Base-by-base conservation (phyloP, 2,888 invertebrate genomes). In the Timandra comae region DNA sequence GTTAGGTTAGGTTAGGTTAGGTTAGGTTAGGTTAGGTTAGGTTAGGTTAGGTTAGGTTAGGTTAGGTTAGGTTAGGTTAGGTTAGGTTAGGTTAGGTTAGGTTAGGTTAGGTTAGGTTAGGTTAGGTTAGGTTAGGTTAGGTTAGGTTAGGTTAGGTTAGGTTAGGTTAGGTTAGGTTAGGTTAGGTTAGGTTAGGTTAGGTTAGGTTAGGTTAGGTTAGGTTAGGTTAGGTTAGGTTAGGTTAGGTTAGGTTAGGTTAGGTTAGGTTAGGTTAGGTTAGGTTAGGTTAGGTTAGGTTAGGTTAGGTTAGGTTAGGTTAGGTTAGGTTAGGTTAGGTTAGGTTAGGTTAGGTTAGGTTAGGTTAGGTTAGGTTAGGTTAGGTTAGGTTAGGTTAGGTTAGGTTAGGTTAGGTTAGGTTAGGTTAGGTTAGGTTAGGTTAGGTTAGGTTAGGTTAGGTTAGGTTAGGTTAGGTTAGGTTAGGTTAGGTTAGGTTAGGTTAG, bases 51-150 rank as follows among this genome's bases (percentile, higher is more conserved):
- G 38, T 30, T 33, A 32, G 41, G 41, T 33, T 33, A 35, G 41
- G 41, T 33, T 35, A 35, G 41, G 41, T 35, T 35, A 32, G 41
- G 34, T 32, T 29, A 26, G 38, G 40, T 35, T 40, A 33, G 40
- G 41, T 34, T 37, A 34, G 41, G 41, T 34, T 37, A 34, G 42
- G 42, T 34, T 34, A 33, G 38, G 42, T 31, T 31, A 31, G 42
- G 42, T 34, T 34, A 29, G 35, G 39, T 29, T 29, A 29, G 35
- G 39, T 32, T 29, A 29, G 35, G 32, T 32, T 29, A 29, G 32
- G 39, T 29, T 32, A 29, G 39, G 35, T 29, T 29, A 29, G 35
- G 35, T 32, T 29, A 32, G 39, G 39, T 38, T 28, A 29, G 33
- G 38, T 27, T 27, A 27, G 33, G 38, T 27, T 27, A 27, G 33